Percentiles rank a stretch among this genome's conserved stretches.
phyloP scores from a whole-genome alignment of 2,888 invertebrate genomes.

The Hypsopygia costalis region DNA sequence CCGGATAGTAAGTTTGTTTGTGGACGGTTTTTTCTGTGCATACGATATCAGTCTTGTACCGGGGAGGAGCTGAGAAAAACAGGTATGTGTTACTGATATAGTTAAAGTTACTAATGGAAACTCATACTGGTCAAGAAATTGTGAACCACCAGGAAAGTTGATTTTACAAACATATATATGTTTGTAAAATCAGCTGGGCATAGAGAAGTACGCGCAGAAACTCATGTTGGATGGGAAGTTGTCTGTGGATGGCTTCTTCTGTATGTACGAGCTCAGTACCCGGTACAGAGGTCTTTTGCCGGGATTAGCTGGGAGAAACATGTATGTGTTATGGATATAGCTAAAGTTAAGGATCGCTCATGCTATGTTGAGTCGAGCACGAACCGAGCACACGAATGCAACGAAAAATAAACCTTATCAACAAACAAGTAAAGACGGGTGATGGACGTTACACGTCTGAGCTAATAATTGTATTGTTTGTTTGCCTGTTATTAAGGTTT shows the following conservation, averaged over 20 bases:
- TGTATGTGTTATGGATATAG: no score
- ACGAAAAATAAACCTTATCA: no score
- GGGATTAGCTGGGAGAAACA: conserved; percentile 95
- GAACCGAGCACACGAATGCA: no score
- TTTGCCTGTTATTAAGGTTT: neutral
- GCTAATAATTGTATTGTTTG: no score
- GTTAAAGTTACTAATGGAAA: no score
- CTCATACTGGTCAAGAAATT: no score
- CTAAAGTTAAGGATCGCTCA: no score
- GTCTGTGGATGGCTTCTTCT: conserved; percentile 96
- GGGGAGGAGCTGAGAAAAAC: conserved; percentile 94
- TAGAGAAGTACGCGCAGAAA: neutral
- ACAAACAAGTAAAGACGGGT: no score
- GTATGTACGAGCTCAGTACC: conserved; percentile 98
- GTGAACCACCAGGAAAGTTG: conserved; percentile 9
- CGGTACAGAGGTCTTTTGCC: conserved; percentile 95
- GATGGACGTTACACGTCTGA: no score
- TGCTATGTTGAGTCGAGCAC: no score
- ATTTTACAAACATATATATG: no score
- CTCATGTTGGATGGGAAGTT: conserved; percentile 91
- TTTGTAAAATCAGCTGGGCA: neutral
- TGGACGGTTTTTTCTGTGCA: conserved; percentile 97
- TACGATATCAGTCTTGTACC: conserved; percentile 98
- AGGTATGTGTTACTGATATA: conserved; percentile 83
- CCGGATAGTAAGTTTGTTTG: conserved; percentile 94